phyloP scores from a whole-genome alignment of 1,140 invertebrate species.

The Cataglyphis hispanica region DNA sequence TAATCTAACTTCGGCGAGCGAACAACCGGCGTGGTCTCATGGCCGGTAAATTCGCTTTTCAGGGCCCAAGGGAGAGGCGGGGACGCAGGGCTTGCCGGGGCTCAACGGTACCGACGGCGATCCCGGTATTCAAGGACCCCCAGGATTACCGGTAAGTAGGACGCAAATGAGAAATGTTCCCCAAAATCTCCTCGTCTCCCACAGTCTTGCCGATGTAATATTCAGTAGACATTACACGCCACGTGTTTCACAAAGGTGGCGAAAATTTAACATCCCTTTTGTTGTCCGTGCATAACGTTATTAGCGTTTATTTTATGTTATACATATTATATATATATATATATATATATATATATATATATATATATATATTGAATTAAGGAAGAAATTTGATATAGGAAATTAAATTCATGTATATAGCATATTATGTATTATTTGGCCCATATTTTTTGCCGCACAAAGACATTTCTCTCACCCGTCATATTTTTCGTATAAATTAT shows the following conservation, averaged over 20 bases:
- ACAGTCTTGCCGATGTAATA: slow-evolving; percentile 24
- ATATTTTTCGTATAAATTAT: neutral
- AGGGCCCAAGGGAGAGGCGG: slow-evolving; percentile 88
- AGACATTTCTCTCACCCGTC: neutral
- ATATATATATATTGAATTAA: neutral
- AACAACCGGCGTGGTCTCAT: slow-evolving; percentile 16
- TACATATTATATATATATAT: neutral
- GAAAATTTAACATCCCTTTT: slow-evolving; percentile 37
- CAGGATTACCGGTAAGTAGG: slow-evolving; percentile 90
- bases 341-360: no score
- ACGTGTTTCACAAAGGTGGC: slow-evolving; percentile 33
- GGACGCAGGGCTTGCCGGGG: slow-evolving; percentile 88
- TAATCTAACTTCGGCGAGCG: neutral
- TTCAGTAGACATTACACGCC: slow-evolving; percentile 1
- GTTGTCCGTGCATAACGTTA: slow-evolving; percentile 10
- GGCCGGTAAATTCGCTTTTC: slow-evolving; percentile 72
- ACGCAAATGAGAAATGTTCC: slow-evolving; percentile 39
- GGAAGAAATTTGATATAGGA: neutral
- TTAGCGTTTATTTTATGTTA: neutral
- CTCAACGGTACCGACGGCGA: slow-evolving; percentile 89
- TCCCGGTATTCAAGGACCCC: slow-evolving; percentile 89
- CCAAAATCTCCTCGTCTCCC: neutral
- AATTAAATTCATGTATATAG: neutral
- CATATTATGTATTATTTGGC: neutral
- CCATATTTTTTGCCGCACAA: neutral